Conservation (phyloP, 2,888 invertebrate species). For the Augiades crinisus region DNA sequence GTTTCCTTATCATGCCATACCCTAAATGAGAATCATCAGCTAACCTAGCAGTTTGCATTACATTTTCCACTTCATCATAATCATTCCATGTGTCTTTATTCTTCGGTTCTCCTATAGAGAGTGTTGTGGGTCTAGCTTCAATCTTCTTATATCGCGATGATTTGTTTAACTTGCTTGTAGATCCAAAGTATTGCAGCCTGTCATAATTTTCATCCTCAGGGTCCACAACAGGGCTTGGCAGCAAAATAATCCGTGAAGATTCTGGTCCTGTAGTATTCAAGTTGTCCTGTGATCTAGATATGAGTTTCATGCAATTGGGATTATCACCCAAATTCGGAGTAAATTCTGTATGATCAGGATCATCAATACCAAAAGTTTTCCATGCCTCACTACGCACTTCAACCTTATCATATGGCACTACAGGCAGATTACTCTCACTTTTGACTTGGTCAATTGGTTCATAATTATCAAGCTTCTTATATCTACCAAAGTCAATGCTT, state of each 20-base stretch:
- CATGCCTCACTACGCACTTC: conserved; percentile 90
- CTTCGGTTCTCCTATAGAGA: conserved; percentile 68
- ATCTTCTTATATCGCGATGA: conserved; percentile 87
- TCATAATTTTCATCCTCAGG: conserved; percentile 86
- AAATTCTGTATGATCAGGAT: conserved; percentile 86
- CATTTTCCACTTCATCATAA: conserved; percentile 88
- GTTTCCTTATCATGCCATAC: conserved; percentile 89
- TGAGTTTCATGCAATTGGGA: conserved; percentile 72
- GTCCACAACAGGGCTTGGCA: conserved; percentile 70
- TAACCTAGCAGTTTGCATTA: conserved; percentile 85
- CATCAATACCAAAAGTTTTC: conserved; percentile 89
- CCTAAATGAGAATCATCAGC: conserved; percentile 92
- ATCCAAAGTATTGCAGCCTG: conserved; percentile 90
- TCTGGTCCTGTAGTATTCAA: conserved; percentile 70
- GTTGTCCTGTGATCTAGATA: conserved; percentile 76
- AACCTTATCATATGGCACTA: conserved; percentile 86
- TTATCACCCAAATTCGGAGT: conserved; percentile 70
- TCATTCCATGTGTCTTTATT: conserved; percentile 84
- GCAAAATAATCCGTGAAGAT: conserved; percentile 79
- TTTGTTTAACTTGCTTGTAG: conserved; percentile 85
- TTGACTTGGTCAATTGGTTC: conserved; percentile 75
- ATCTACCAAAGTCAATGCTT: conserved; percentile 72
- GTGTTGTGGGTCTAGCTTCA: conserved; percentile 80
- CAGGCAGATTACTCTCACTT: conserved; percentile 63
- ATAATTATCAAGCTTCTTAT: conserved; percentile 77